Base-by-base conservation (phyloP, 2,797 vertebrate genomes). In the Cyclura pinguis region DNA sequence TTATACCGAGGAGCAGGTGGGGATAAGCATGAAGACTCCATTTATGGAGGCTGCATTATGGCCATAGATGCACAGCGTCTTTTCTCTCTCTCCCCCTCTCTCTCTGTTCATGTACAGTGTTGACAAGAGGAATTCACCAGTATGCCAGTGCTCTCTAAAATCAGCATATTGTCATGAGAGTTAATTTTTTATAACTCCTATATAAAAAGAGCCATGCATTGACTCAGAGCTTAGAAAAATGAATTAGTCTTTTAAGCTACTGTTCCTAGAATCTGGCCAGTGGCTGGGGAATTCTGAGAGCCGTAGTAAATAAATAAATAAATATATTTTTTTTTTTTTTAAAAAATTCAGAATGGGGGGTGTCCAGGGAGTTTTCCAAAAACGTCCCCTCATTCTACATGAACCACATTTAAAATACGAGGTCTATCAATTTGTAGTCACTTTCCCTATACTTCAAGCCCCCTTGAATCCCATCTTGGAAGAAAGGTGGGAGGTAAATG, bases 21-120 rank as follows among this genome's bases (percentile, higher is more conserved):
- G 35, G 57, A 76, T 10, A n/a, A 47, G 69, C 38, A 35, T 50
- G 82, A 83, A 12, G 67, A 69, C 80, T 67, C 59, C 10, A 24
- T 76, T 77, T 77, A 67, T 78, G 57, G 80, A 52, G 47, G n/a
- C 62, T 83, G 27, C 18, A 84, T 91, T 38, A 83, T 67, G 73
- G 81, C n/a, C 80, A 22, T 47, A 73, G 64, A 55, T 50, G 32
- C 47, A 83, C 57, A 57, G 57, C 50, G 12, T 16, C 73, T n/a
- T 6, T 18, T 2, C 20, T 62, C 59, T 62, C n/a, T n/a, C n/a
- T n/a, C 18, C 57, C 57, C 18, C 57, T 20, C 16, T 18, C 4
- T 22, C 18, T 32, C 67, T 47, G 8, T 73, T n/a, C 27, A n/a
- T 85, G 67, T 47, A 18, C 32, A 42, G 12, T 74, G 52, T 62